phyloP scores from a whole-genome alignment of 1,140 invertebrate genomes.

The Bombus haemorrhoidalis region DNA sequence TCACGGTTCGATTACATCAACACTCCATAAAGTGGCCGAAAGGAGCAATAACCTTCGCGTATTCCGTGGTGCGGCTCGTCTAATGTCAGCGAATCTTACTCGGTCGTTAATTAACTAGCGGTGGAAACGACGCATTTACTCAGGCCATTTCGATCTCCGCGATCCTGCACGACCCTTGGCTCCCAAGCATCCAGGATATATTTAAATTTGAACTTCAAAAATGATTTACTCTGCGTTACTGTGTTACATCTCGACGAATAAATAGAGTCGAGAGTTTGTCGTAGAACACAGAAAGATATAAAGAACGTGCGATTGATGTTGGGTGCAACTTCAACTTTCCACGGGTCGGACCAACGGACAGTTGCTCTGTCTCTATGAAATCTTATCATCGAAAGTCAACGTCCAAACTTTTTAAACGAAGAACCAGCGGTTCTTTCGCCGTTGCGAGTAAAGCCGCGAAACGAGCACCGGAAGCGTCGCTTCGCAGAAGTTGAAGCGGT shows the following conservation, averaged over 20 bases:
- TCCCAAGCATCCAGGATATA: background rate
- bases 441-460: background rate
- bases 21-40: conserved; percentile 24
- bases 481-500: background rate
- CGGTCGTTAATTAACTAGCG: background rate
- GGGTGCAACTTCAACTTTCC: background rate
- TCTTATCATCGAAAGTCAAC: background rate
- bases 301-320: background rate
- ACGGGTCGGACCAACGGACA: background rate
- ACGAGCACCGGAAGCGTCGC: background rate
- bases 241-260: background rate
- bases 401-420: too few relatives aligned
- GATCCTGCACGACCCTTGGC: background rate
- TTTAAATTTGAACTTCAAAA: background rate
- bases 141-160: background rate
- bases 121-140: background rate
- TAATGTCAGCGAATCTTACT: background rate
- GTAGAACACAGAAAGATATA: background rate
- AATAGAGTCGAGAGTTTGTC: background rate
- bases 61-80: background rate
- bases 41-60: background rate
- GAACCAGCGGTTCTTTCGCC: background rate
- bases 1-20: conserved; percentile 1
- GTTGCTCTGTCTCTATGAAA: background rate
- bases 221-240: background rate